Base-by-base conservation (phyloP, 2,113 vertebrate genomes). In the Bufo gargarizans region DNA sequence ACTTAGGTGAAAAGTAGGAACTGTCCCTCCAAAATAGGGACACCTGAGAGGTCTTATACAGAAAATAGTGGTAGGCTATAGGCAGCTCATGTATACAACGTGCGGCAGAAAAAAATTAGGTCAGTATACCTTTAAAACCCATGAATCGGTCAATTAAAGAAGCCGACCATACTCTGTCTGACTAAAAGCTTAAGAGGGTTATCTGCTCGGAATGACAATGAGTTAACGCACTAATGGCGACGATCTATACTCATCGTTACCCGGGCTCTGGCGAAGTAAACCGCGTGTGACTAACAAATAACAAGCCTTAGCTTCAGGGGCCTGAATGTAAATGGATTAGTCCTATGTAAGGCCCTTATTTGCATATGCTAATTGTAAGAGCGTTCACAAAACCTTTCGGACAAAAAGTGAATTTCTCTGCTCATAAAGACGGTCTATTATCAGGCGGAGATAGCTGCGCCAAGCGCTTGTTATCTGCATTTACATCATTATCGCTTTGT, bases 331-430 rank as follows among this genome's bases (percentile, higher is more conserved):
- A 84, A 84, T 71, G 82, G 82, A 69, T 55, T 69, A 53, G 63
- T 17, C 81, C 59, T 20, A 50, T 82, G 59, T 82, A 65, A 65
- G 58, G 14, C 33, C 19, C 58, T 47, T 14, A 71, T 84, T 84
- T 55, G 82, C 82, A 84, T 84, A 84, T 84, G 82, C 82, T 84
- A 84, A 84, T 84, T 84, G 49, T 33, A 84, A 33, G 65, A 84
- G 50, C 65, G 61, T 43, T 84, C 47, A 71, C 82, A 84, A 84
- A 81, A 53, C 63, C 63, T 84, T 84, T 84, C 14, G 63, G 45
- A 50, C 20, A 83, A 53, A 61, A 83, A 67, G 45, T 16, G 65
- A 69, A 53, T 67, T 22, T 84, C 16, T 84, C 82, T 33, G 82
- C n/a, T 71, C 71, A 71, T 33, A 71, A 84, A 71, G 82, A 55